Base-by-base conservation (phyloP, 2,888 invertebrate genomes). In the Yponomeuta sedellus region DNA sequence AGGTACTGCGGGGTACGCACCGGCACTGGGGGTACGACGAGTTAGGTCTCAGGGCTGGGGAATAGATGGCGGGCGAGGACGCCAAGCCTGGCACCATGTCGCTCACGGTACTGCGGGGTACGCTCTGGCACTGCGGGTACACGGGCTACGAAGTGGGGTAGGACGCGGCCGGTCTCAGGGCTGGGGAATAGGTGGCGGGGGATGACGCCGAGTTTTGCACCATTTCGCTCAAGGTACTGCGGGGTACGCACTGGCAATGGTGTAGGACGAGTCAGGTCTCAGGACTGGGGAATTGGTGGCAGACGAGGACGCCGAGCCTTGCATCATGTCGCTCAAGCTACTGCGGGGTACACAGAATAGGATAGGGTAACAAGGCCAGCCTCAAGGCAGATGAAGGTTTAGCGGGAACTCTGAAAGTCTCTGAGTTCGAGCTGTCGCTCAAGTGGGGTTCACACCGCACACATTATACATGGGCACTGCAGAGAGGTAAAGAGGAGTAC, bases 251-350 rank as follows among this genome's bases (percentile, higher is more conserved):
- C 10, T 28, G n/a, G 56, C 28, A 22, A 1, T n/a, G 20, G 19
- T 16, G 58, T 34, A 34, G 10, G 6, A 2, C 6, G 34, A 34
- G 10, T 34, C 34, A 6, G 1, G 97, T 16, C 91, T 96, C 70
- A 95, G n/a, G n/a, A n/a, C n/a, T n/a, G 98, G 97, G 78, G 98
- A 98, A 83, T 98, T 98, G 96, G 93, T 96, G 66, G 93, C 92
- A 57, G 99, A 99, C 16, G 94, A 95, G 76, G 97, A 98, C 84
- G 95, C 96, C 1, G 97, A 97, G 73, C 99, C 99, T 1, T 91
- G 97, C 75, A 93, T 98, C 71, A 96, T 99, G 86, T 98, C 98
- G 68, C n/a, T 92, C 99, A 69, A 96, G 93, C 98, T 96, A 82
- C 57, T 19, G 2, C 22, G 25, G 16, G n/a, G n/a, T n/a, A n/a